Base-by-base conservation (phyloP, 2,797 vertebrate species). In the Ctenosaura bakeri region DNA sequence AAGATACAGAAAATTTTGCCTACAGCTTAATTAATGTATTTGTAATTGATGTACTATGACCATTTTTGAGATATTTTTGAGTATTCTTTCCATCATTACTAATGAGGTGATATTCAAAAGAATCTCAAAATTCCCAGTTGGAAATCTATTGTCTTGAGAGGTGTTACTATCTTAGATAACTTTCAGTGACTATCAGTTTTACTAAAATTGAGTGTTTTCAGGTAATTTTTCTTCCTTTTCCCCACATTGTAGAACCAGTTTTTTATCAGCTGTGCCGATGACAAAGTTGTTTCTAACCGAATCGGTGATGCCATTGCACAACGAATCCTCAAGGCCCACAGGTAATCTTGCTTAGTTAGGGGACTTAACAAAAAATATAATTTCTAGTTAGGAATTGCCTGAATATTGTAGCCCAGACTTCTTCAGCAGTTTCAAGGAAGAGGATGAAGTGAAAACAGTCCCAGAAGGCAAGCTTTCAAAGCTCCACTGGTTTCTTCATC, bases 231-330 rank as follows among this genome's bases (percentile, higher is more conserved):
- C 52, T 91, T 87, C 93, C 90, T 88, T 91, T 93, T 92, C 92
- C 62, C 22, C 7, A 42, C 24, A 42, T 93, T 93, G 85, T 93
- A 99, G 99, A 99, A 99, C 96, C 99, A 99, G 96, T 99, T 99
- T 95, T 99, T 99, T 94, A 99, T 99, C 97, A 99, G 99, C 97
- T 99, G 99, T 24, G 97, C 99, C 1, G 98, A 99, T 95, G 98
- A 98, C 96, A 98, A 96, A 94, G 96, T 98, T 8, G 98, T 99
- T 79, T 99, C 98, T 96, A 99, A 99, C 97, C 98, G 97, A 97
- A 98, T 99, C 0, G 99, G 99, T 0, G 98, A 99, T 85, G 92
- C 99, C 0, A 99, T 99, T 13, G 98, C 98, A 7, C 97, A 97
- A 91, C 98, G 99, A 92, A 99, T 99, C 96, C 98, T 99, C 91